phyloP scores from a whole-genome alignment of 2,888 invertebrate species.

The Plagiodera versicolora region DNA sequence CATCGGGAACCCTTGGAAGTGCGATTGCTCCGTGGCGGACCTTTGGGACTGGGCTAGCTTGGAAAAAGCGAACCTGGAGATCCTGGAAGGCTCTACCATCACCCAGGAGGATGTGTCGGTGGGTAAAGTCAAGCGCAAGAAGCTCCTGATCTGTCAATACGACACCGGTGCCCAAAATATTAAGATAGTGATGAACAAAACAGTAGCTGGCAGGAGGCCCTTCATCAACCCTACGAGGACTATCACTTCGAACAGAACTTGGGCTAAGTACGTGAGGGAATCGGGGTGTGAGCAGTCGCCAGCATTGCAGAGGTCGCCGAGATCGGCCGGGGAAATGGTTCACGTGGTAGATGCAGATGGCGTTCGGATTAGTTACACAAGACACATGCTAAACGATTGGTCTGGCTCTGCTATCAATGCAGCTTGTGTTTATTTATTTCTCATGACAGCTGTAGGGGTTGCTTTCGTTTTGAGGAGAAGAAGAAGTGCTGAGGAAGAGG shows the following conservation, averaged over 20 bases:
- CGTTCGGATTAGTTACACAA: conserved; percentile 30
- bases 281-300: conserved; percentile 59
- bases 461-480: conserved; percentile 29
- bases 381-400: conserved; percentile 45
- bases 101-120: conserved; percentile 65
- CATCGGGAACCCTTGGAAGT: conserved; percentile 69
- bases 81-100: conserved; percentile 67
- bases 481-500: conserved; percentile 6
- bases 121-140: conserved; percentile 65
- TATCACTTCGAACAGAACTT: conserved; percentile 65
- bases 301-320: conserved; percentile 35
- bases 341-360: conserved; percentile 30
- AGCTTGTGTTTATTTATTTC: conserved; percentile 49
- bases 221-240: conserved; percentile 62
- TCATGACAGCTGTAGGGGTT: conserved; percentile 46
- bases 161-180: conserved; percentile 60
- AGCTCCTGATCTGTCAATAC: conserved; percentile 65
- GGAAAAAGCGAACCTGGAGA: conserved; percentile 65
- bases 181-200: conserved; percentile 58
- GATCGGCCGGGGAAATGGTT: conserved; percentile 34
- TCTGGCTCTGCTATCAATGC: conserved; percentile 53
- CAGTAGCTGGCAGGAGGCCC: conserved; percentile 59
- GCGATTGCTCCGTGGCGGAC: conserved; percentile 69
- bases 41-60: conserved; percentile 75
- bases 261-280: conserved; percentile 73